Conservation (phyloP, 2,888 invertebrate genomes). For the Lasioglossum leucozonium region DNA sequence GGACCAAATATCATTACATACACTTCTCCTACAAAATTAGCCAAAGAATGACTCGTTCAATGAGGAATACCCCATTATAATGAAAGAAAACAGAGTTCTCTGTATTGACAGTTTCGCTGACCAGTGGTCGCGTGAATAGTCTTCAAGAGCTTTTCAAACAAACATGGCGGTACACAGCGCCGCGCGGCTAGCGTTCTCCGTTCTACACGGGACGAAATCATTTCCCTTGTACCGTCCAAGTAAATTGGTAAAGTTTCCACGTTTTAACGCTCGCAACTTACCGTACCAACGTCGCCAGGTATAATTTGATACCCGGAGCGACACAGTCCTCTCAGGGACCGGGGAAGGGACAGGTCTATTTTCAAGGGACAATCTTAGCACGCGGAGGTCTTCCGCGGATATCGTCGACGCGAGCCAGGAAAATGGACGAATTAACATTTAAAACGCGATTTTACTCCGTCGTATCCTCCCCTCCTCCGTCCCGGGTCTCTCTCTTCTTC, state of each 20-base stretch:
- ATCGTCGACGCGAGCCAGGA: conserved; percentile 56
- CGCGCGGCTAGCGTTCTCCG: not conserved
- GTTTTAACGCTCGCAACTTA: conserved; percentile 66
- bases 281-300: conserved; percentile 53
- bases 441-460: conserved; percentile 71
- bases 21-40: no score
- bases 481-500: not conserved
- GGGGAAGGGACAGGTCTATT: conserved; percentile 35
- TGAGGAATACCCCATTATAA: not conserved
- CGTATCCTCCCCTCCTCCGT: not conserved
- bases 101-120: not conserved
- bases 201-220: conserved; percentile 50
- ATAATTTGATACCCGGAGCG: conserved; percentile 67
- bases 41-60: not conserved
- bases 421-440: conserved; percentile 78
- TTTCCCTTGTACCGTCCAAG: conserved; percentile 54
- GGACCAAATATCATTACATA: no score
- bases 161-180: not conserved
- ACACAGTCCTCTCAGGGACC: conserved; percentile 33
- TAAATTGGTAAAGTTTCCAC: conserved; percentile 75
- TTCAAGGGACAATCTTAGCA: conserved; percentile 43
- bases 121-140: not conserved
- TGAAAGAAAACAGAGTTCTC: not conserved
- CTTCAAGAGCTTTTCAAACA: not conserved
- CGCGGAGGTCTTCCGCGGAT: conserved; percentile 54